These are phyloP conservation scores for Pleuronectes platessa DNA, from an alignment of 2,113 vertebrate genomes.

Conservation along the genomic window DNA sequence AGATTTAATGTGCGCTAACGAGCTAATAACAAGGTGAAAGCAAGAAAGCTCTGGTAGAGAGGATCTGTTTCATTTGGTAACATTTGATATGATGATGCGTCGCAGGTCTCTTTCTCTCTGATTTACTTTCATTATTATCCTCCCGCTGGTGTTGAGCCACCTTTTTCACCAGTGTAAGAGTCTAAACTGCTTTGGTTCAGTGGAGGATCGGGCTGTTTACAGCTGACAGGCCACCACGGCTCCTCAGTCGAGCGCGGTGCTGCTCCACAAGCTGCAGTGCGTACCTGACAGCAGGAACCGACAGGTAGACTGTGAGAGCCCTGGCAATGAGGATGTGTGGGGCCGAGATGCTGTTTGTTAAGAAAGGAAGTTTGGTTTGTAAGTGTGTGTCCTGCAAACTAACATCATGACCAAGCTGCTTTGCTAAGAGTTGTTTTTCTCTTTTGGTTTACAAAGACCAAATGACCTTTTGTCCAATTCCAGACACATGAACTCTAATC, in stretches of 20 bases:
- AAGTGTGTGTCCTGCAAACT: neutral
- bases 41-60: neutral
- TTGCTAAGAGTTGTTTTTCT: neutral
- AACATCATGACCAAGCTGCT: neutral
- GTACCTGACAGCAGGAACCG: conserved; percentile 38
- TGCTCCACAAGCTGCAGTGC: conserved; percentile 28
- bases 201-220: conserved; percentile 19
- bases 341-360: conserved; percentile 12
- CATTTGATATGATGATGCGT: neutral
- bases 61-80: neutral
- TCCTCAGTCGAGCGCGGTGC: conserved; percentile 9
- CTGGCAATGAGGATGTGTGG: conserved; percentile 8
- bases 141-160: neutral
- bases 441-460: neutral
- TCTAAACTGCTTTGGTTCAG: conserved; percentile 18
- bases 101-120: neutral
- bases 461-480: too few species aligned
- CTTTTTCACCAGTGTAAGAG: neutral
- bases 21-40: neutral
- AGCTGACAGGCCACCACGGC: conserved; percentile 34
- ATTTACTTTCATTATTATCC: neutral
- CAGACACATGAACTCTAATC: too few species aligned
- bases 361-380: neutral
- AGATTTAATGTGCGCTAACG: neutral
- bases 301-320: conserved; percentile 18